phyloP scores from a whole-genome alignment of 2,888 invertebrate species.

The Leptinotarsa haldemani region DNA sequence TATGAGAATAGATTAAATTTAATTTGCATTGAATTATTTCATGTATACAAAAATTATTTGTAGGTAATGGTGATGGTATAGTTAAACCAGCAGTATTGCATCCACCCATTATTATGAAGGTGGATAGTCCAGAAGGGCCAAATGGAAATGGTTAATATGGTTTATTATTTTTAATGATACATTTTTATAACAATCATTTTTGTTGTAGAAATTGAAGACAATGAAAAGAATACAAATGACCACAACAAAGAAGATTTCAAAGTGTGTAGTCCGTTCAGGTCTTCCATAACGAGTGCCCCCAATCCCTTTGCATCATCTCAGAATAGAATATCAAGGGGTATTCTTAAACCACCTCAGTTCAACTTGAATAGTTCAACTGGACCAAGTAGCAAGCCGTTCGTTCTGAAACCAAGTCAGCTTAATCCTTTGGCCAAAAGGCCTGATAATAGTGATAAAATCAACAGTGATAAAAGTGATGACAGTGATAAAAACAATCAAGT shows the following conservation, averaged over 20 bases:
- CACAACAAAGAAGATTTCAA: slow-evolving; percentile 51
- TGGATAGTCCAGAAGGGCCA: slow-evolving; percentile 59
- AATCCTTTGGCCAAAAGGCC: slow-evolving; percentile 57
- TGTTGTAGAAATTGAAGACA: slow-evolving; percentile 53
- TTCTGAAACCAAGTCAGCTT: slow-evolving; percentile 62
- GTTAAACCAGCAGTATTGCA: slow-evolving; percentile 51
- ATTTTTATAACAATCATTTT: background rate
- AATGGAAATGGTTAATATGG: slow-evolving; percentile 55
- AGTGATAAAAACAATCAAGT: slow-evolving; percentile 53
- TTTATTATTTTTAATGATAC: background rate
- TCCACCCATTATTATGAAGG: slow-evolving; percentile 61
- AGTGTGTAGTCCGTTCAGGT: slow-evolving; percentile 52
- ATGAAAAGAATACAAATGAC: slow-evolving; percentile 46
- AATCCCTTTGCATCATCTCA: slow-evolving; percentile 53
- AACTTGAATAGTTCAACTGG: slow-evolving; percentile 51
- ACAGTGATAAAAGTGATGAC: slow-evolving; percentile 48
- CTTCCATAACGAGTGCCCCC: slow-evolving; percentile 45
- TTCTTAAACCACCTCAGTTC: slow-evolving; percentile 57
- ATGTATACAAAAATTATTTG: slow-evolving; percentile 17
- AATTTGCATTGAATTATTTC: slow-evolving; percentile 14
- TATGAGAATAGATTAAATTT: slow-evolving; percentile 1
- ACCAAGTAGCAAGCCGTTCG: slow-evolving; percentile 50
- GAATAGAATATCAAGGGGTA: slow-evolving; percentile 50
- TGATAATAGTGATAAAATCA: slow-evolving; percentile 47
- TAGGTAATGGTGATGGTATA: slow-evolving; percentile 46